Base-by-base conservation (phyloP, 1,140 invertebrate genomes). In the Aphaenogaster floridana region DNA sequence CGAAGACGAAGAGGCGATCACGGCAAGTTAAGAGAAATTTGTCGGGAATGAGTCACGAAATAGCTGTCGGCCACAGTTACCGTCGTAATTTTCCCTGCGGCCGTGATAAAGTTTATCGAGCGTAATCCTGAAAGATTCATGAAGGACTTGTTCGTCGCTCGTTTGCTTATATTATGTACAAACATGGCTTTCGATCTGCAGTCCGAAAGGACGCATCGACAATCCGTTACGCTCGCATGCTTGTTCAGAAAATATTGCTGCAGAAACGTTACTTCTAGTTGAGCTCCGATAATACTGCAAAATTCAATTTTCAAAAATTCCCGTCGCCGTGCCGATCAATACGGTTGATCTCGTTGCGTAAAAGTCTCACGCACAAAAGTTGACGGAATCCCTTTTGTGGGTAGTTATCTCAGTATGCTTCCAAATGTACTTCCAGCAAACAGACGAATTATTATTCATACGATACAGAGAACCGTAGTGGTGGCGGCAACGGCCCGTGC, bases 101-200 rank as follows among this genome's bases (percentile, higher is more conserved):
- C 52, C 72, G 69, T 85, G 85, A 88, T 90, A 61, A 91, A 90
- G 71, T 91, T 91, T 90, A 91, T 90, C 84, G 89, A 90, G 87
- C 84, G 87, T 88, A 77, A 86, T 77, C 54, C 63, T 90, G 86
- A 90, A 88, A 80, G 74, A 78, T 88, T 91, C 89, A 89, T 87
- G 90, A 90, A 90, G 59, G 80, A 76, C 79, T 84, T 17, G 83
- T 86, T 88, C 79, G 54, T 42, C 64, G 61, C 39, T 13, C 50
- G 39, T 81, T 69, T 69, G 78, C 85, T 88, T 78, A 59, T 66
- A 78, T 77, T 80, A 72, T 59, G 48, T 80, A 63, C 57, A 72
- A 88, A 71, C 59, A 86, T 21, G 36, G 11, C 57, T 76, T 85
- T 64, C 83, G 83, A 76, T 85, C 8, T 50, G 39, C 9, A 34